Percentiles rank a stretch among this genome's conserved stretches.
These are phyloP conservation scores for Plutella xylostella DNA, from an alignment of 2,888 invertebrate genomes.

Conservation along the genomic window DNA sequence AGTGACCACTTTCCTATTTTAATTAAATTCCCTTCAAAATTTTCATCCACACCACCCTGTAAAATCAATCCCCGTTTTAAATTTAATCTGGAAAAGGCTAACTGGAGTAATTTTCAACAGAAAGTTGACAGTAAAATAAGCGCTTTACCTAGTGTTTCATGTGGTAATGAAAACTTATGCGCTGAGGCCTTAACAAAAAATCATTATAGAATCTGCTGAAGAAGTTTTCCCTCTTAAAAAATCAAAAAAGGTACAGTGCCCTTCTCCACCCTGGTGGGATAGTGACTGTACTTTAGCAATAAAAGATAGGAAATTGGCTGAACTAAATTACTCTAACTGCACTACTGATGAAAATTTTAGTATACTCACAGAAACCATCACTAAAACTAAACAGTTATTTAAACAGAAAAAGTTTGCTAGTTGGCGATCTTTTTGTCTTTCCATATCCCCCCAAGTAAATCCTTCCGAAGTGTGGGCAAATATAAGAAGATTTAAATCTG, in stretches of 20 bases:
- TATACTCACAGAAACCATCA: background rate
- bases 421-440: background rate
- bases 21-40: background rate
- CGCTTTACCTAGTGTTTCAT: background rate
- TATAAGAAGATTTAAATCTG: background rate
- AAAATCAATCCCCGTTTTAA: constrained; percentile 7
- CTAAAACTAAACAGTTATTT: background rate
- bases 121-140: background rate
- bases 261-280: constrained; percentile 11
- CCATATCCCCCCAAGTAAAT: background rate
- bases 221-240: constrained; percentile 4
- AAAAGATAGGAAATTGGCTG: background rate
- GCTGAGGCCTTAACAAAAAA: background rate
- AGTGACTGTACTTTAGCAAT: background rate
- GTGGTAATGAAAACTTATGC: background rate
- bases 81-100: background rate
- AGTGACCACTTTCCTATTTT: constrained; percentile 11
- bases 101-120: background rate
- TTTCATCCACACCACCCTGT: background rate
- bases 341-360: background rate
- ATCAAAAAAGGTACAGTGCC: background rate
- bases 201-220: background rate
- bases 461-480: background rate
- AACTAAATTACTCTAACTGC: background rate
- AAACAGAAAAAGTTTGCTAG: background rate